Base-by-base conservation (phyloP, 1,140 invertebrate species). In the Acromyrmex charruanus region DNA sequence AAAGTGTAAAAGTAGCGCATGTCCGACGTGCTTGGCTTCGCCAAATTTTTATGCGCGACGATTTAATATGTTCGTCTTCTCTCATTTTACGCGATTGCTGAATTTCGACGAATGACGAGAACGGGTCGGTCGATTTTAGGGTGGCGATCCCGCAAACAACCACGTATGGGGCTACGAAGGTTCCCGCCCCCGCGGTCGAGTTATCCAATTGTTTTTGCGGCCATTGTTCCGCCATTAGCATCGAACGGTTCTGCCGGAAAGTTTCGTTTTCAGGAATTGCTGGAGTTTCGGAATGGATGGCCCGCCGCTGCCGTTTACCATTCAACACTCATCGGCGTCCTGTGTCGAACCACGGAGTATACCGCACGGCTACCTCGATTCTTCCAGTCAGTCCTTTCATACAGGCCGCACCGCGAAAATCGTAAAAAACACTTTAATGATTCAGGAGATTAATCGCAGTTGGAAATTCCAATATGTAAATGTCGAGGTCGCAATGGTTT, bases 191-290 rank as follows among this genome's bases (percentile, higher is more conserved):
- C 49, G 82, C 59, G 87, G 75, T 88, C 87, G 75, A 89, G 77
- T 88, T 88, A 87, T 84, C 72, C 87, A 80, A 88, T 88, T 88
- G 81, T 88, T 88, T 88, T 86, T 88, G 58, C 74, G 69, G 66
- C 68, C 85, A 90, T 90, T 90, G 87, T 90, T 89, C 85, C 87
- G 68, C 85, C 87, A 90, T 90, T 90, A 90, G 87, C 89, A 89
- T 90, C 87, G 85, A 87, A 82, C 72, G 71, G 79, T 88, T 90
- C 77, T 74, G 72, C 51, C 59, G 89, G 66, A 88, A 88, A 86
- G 89, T 91, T 88, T 91, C 87, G 71, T 86, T 86, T 89, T 85
- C 85, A 88, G 58, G 66, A 90, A 86, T 82, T 80, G 87, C 66
- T 63, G 61, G 58, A 88, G 71, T 88, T 90, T 88, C 87, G 25